Evolutionary conservation across 2,888 invertebrate genomes (phyloP).

Genomic region (Hypomecis atomaria): DNA sequence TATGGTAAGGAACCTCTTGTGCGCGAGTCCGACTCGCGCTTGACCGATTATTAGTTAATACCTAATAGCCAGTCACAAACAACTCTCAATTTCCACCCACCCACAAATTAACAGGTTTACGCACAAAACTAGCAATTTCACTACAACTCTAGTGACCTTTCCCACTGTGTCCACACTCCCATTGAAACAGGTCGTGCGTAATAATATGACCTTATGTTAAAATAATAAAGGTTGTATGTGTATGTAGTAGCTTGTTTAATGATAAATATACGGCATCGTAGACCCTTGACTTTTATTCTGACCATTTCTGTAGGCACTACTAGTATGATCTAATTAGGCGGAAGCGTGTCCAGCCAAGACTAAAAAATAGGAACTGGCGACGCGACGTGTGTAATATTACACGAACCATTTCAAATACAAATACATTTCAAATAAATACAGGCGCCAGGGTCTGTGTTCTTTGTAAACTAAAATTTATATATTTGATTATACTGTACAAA

Average conservation of each 20-base stretch:
- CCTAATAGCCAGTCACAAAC: not conserved
- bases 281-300: conserved; percentile 8
- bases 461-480: too few species aligned
- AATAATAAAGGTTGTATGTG: conserved; percentile 32
- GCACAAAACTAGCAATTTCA: not conserved
- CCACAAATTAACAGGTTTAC: not conserved
- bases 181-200: conserved; percentile 32
- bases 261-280: conserved; percentile 18
- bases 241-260: conserved; percentile 26
- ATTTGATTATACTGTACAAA: too few species aligned
- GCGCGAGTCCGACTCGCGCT: too few species aligned
- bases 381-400: too few species aligned
- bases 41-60: too few species aligned
- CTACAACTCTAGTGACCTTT: conserved; percentile 25
- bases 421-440: too few species aligned
- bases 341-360: too few species aligned
- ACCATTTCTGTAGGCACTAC: not conserved
- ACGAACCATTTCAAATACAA: too few species aligned
- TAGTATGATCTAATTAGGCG: too few species aligned
- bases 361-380: too few species aligned
- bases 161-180: conserved; percentile 20
- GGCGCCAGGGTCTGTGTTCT: too few species aligned
- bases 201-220: conserved; percentile 35
- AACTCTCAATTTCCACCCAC: conserved; percentile 4
- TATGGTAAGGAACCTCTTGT: too few species aligned